Conservation (phyloP, 2,888 invertebrate species). For the Nowickia ferox region DNA sequence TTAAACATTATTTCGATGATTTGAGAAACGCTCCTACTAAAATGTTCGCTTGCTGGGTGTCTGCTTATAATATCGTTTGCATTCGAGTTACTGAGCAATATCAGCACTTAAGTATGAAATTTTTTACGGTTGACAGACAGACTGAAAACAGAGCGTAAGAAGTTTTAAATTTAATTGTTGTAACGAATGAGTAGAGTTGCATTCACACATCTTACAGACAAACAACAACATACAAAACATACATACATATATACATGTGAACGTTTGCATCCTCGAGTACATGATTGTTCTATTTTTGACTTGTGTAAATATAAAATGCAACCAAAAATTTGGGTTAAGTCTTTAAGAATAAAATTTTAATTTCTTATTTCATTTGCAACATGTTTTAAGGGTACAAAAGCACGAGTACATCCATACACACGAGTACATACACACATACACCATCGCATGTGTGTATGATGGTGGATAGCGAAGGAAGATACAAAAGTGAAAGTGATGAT, state of each 20-base stretch:
- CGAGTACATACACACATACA: not conserved
- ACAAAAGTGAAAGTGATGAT: slow-evolving; percentile 24
- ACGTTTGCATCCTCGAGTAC: slow-evolving; percentile 6
- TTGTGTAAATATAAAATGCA: slow-evolving; percentile 41
- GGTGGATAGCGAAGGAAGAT: not conserved
- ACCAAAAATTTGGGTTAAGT: slow-evolving; percentile 62
- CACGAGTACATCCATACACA: not conserved
- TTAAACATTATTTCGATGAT: no score
- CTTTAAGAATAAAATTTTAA: slow-evolving; percentile 60
- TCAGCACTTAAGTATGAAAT: not conserved
- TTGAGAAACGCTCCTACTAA: no score
- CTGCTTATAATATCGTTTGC: not conserved
- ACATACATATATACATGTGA: slow-evolving; percentile 9
- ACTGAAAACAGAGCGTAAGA: slow-evolving; percentile 52
- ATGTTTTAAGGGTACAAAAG: slow-evolving; percentile 14
- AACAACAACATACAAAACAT: not conserved
- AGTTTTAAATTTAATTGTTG: slow-evolving; percentile 68
- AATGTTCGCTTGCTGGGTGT: not conserved
- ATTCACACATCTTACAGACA: slow-evolving; percentile 22
- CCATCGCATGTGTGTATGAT: not conserved
- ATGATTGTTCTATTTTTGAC: slow-evolving; percentile 1
- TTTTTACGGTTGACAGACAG: slow-evolving; percentile 61
- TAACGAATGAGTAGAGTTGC: slow-evolving; percentile 52
- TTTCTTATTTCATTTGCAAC: slow-evolving; percentile 35
- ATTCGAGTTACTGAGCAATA: slow-evolving; percentile 3